Base-by-base conservation (phyloP, 2,888 invertebrate species). In the Gymnosoma rotundatum region DNA sequence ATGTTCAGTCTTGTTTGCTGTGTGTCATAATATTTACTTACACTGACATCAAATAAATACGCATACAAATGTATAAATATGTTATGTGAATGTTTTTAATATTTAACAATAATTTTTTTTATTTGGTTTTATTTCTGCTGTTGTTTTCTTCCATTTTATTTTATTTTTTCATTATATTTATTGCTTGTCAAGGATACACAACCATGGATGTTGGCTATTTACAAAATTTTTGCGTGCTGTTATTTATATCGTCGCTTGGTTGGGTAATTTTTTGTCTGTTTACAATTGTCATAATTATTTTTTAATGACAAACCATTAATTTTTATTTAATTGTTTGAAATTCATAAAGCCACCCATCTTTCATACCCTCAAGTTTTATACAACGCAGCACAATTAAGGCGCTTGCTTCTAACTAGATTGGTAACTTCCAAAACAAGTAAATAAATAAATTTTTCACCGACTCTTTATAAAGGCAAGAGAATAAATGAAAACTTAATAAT, bases 291-390 rank as follows among this genome's bases (percentile, higher is more conserved):
- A 67, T 79, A 75, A 85, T 73, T 81, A 84, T 80, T 76, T 78
- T 82, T 75, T 73, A 81, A 84, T 69, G 81, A 67, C 72, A 78
- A 78, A 64, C 74, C 76, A 81, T 81, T 81, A 81, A 84, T 81
- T 78, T 78, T 73, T 78, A 78, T 78, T 84, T 74, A 81, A 84
- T 81, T 81, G 76, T 45, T 78, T 63, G 74, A 66, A 69, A 64
- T 64, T 64, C 63, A 81, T 73, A 69, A 80, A 67, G 61, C 73
- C 36, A 32, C 52, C 79, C 76, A 58, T 75, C 76, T 80, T 54
- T 70, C 72, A 50, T 64, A 36, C 76, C 63, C 6, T 12, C 69
- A 50, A 58, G 0, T 8, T 32, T 32, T 50, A 32, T n/a, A 36
- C 8, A 64, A 45, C 18, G n/a, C 14, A 14, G 45, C 45, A 45